Conservation (phyloP, 2,113 vertebrate genomes). For the Sylvicapra grimmia region DNA sequence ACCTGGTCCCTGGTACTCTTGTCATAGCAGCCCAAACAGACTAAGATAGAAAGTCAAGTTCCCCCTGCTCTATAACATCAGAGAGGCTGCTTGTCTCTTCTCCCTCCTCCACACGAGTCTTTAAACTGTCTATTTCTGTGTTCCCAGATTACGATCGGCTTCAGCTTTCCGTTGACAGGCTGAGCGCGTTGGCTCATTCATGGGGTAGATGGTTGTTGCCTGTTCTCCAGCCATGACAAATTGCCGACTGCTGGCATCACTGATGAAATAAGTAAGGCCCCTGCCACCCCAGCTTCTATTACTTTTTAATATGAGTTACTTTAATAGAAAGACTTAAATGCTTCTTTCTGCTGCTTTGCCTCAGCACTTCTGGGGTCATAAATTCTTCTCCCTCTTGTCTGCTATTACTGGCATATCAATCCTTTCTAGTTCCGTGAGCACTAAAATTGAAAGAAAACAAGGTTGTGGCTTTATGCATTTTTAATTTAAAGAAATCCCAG, state of each 20-base stretch:
- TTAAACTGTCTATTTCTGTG: background rate
- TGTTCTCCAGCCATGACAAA: conserved; percentile 60
- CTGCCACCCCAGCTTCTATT: conserved; percentile 62
- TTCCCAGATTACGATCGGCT: background rate
- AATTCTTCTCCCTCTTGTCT: conserved; percentile 71
- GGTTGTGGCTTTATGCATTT: conserved; percentile 77
- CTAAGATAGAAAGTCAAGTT: background rate
- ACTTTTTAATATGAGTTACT: conserved; percentile 76
- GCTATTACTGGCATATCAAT: conserved; percentile 77
- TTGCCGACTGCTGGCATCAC: conserved; percentile 53
- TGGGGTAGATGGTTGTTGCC: background rate
- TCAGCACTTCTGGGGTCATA: conserved; percentile 75
- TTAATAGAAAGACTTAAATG: conserved; percentile 74
- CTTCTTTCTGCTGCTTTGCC: conserved; percentile 65
- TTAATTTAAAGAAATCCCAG: conserved; percentile 75
- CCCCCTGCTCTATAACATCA: background rate
- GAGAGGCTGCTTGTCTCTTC: background rate
- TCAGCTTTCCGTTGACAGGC: background rate
- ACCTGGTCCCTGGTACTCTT: background rate
- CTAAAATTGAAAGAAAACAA: conserved; percentile 81
- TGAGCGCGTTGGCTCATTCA: background rate
- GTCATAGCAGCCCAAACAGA: background rate
- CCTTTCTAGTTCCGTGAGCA: conserved; percentile 79
- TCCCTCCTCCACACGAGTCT: fast-evolving
- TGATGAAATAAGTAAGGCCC: conserved; percentile 68